A percentile compares a stretch with the other conserved stretches of the same genome.
phyloP scores from a whole-genome alignment of 1,140 invertebrate species.

The Bombus polaris region DNA sequence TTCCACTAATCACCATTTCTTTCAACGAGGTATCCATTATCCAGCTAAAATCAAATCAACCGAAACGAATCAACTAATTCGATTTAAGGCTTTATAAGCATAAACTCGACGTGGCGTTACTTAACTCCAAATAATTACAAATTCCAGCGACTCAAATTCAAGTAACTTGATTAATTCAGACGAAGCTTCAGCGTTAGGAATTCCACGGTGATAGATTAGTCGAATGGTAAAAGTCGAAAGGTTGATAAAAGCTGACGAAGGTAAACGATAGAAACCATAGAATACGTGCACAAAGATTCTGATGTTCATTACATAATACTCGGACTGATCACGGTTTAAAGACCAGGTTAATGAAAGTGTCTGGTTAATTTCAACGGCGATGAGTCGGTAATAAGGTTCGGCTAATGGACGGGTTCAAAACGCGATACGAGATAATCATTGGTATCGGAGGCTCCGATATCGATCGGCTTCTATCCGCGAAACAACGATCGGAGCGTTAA shows the following conservation, averaged over 20 bases:
- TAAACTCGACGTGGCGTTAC: not conserved
- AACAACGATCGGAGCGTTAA: conserved; percentile 54
- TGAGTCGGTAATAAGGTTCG: conserved; percentile 51
- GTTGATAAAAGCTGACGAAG: not conserved
- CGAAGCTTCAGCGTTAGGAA: too few species aligned
- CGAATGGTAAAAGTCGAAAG: not conserved
- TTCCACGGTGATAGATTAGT: not conserved
- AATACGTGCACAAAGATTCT: not conserved
- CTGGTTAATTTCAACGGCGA: conserved; percentile 42
- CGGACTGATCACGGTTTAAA: conserved; percentile 26
- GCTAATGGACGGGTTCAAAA: conserved; percentile 67
- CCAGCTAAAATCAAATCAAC: not conserved
- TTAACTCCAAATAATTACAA: not conserved
- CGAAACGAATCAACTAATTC: not conserved
- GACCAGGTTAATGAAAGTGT: conserved; percentile 54
- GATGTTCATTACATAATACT: conserved; percentile 12
- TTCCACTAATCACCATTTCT: too few species aligned
- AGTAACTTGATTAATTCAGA: not conserved
- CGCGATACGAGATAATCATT: conserved; percentile 71
- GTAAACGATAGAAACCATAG: not conserved
- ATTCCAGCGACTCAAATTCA: not conserved
- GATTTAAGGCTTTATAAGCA: too few species aligned
- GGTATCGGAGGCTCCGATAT: conserved; percentile 65
- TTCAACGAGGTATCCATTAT: not conserved
- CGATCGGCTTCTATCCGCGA: conserved; percentile 69